A percentile compares a stretch with the other conserved stretches of the same genome.
These are phyloP conservation scores for Pseudochirops corinnae DNA, from an alignment of 2,797 vertebrate species.

Conservation along the genomic window DNA sequence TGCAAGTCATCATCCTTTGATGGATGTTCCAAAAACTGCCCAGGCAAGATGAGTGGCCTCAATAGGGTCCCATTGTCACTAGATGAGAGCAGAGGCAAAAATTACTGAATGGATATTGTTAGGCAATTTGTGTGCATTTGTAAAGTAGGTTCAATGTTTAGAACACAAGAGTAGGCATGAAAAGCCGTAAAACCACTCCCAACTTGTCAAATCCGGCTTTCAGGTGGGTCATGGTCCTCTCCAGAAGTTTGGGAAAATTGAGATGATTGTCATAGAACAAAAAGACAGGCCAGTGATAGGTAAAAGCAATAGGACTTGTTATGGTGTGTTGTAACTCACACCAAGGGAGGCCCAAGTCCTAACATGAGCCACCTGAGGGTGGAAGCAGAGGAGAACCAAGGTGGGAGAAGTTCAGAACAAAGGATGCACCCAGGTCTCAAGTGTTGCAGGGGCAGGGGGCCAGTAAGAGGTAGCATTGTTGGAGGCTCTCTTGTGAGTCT, in stretches of 20 bases:
- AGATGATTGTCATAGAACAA: background rate
- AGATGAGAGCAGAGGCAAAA: background rate
- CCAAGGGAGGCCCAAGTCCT: background rate
- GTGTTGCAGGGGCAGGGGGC: too few relatives aligned
- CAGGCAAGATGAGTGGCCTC: background rate
- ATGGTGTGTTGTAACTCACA: background rate
- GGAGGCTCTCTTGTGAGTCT: background rate
- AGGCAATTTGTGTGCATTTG: background rate
- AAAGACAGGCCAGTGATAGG: background rate
- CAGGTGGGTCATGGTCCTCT: background rate
- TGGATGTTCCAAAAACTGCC: background rate
- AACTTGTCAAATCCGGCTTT: background rate
- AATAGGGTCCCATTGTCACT: background rate
- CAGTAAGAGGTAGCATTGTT: background rate
- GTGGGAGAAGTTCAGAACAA: background rate
- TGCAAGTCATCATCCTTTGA: background rate
- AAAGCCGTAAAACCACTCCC: too few relatives aligned
- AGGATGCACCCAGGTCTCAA: background rate
- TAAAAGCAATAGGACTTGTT: background rate
- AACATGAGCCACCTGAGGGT: too few relatives aligned
- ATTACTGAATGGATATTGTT: too few relatives aligned
- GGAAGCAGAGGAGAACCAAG: background rate
- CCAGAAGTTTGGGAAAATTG: background rate
- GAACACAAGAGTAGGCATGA: background rate
- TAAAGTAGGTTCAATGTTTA: background rate